Conservation (phyloP, 2,888 invertebrate genomes). For the Toxonevra muliebris region DNA sequence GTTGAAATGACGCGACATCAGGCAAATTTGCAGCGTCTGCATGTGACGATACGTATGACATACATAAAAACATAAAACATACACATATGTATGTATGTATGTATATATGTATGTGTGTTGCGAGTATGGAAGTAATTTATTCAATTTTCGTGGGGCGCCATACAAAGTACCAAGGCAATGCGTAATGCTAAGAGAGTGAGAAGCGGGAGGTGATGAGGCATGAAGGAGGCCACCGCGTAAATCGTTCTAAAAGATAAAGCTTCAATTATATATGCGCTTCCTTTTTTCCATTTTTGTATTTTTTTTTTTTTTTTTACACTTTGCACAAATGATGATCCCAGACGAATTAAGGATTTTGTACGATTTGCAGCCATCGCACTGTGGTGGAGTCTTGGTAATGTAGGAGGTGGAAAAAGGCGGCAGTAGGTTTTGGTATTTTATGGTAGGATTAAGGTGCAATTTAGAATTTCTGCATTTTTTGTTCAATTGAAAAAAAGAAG, state of each 20-base stretch:
- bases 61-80: neutral
- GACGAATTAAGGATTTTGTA: slow-evolving; percentile 45
- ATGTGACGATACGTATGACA: slow-evolving; percentile 6
- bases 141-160: slow-evolving; percentile 29
- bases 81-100: neutral
- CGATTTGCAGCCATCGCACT: slow-evolving; percentile 3
- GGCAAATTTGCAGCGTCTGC: slow-evolving; percentile 14
- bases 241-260: slow-evolving; percentile 9
- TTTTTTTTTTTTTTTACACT: slow-evolving; percentile 36
- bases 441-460: no score
- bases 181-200: neutral
- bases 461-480: no score
- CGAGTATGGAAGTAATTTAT: slow-evolving; percentile 22
- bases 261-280: neutral
- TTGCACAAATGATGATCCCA: slow-evolving; percentile 58
- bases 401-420: no score
- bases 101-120: neutral
- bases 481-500: no score
- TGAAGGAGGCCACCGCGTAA: neutral
- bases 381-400: neutral
- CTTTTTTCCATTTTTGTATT: neutral
- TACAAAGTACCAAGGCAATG: neutral
- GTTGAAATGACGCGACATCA: slow-evolving; percentile 37
- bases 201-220: neutral
- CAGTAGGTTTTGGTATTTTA: no score